phyloP scores from a whole-genome alignment of 2,888 invertebrate species.

The Bembecia ichneumoniformis region DNA sequence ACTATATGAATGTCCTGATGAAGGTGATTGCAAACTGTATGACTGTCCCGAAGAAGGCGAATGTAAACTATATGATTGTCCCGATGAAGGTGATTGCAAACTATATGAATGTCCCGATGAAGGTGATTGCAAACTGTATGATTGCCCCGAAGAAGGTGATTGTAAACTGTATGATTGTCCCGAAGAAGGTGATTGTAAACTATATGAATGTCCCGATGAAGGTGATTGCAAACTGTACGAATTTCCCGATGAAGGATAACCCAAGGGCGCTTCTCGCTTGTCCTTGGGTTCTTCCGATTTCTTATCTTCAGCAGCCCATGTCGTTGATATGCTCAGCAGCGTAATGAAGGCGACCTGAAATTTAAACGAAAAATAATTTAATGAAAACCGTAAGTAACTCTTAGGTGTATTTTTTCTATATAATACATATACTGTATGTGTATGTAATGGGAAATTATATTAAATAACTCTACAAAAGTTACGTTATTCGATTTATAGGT shows the following conservation, averaged over 20 bases:
- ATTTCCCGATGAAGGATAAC: conserved; percentile 33
- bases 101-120: conserved; percentile 33
- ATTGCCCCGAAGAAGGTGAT: conserved; percentile 29
- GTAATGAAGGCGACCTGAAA: conserved; percentile 55
- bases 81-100: conserved; percentile 25
- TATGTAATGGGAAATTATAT: not conserved
- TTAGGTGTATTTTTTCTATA: not conserved
- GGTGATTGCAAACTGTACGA: conserved; percentile 14
- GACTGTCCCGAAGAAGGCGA: conserved; percentile 31
- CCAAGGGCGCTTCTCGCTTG: conserved; percentile 49
- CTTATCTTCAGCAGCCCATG: conserved; percentile 44
- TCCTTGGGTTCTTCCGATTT: conserved; percentile 50
- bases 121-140: conserved; percentile 25
- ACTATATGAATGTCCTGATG: conserved; percentile 16
- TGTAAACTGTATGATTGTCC: conserved; percentile 33
- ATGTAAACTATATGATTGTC: conserved; percentile 32
- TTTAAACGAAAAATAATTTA: conserved; percentile 16
- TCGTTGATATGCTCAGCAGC: conserved; percentile 45
- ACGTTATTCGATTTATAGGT: too few species aligned
- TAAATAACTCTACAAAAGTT: too few species aligned
- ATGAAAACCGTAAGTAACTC: not conserved
- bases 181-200: conserved; percentile 24
- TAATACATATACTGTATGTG: not conserved
- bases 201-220: conserved; percentile 17
- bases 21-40: conserved; percentile 21